Percentiles rank a stretch among this genome's conserved stretches.
Evolutionary conservation across 2,888 invertebrate genomes (phyloP).

Genomic region (Enchytraeus crypticus): DNA sequence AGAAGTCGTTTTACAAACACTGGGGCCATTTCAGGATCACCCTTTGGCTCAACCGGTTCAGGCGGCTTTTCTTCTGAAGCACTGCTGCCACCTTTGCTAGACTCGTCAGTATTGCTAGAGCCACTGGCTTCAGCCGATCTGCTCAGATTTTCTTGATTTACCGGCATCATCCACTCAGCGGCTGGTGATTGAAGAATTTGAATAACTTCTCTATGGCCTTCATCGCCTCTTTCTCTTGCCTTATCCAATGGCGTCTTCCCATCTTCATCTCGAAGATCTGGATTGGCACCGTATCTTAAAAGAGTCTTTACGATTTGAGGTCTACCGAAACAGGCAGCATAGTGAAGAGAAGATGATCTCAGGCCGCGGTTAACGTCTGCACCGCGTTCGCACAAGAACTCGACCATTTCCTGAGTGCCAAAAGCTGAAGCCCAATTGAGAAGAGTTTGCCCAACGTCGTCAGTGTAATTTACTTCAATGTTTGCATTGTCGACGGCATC

Average conservation of each 20-base stretch:
- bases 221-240: slow-evolving; percentile 85
- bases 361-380: slow-evolving; percentile 98
- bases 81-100: neutral
- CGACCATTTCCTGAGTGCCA: slow-evolving; percentile 96
- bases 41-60: slow-evolving; percentile 63
- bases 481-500: slow-evolving; percentile 89
- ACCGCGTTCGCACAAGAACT: slow-evolving; percentile 77
- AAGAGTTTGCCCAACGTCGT: slow-evolving; percentile 96
- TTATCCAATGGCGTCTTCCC: slow-evolving; percentile 97
- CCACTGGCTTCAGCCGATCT: neutral
- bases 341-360: slow-evolving; percentile 90
- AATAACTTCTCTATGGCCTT: slow-evolving; percentile 51
- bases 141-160: slow-evolving; percentile 30
- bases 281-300: slow-evolving; percentile 89
- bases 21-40: slow-evolving; percentile 94
- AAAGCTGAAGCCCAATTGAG: slow-evolving; percentile 98
- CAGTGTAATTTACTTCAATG: slow-evolving; percentile 96
- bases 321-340: slow-evolving; percentile 98
- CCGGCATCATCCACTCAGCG: slow-evolving; percentile 72
- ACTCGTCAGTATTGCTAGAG: neutral
- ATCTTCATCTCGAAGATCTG: slow-evolving; percentile 90
- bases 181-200: slow-evolving; percentile 52
- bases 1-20: slow-evolving; percentile 76
- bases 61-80: slow-evolving; percentile 35
- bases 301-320: slow-evolving; percentile 83